These are phyloP conservation scores for Aphrophora alni DNA, from an alignment of 2,888 invertebrate genomes.

Conservation along the genomic window DNA sequence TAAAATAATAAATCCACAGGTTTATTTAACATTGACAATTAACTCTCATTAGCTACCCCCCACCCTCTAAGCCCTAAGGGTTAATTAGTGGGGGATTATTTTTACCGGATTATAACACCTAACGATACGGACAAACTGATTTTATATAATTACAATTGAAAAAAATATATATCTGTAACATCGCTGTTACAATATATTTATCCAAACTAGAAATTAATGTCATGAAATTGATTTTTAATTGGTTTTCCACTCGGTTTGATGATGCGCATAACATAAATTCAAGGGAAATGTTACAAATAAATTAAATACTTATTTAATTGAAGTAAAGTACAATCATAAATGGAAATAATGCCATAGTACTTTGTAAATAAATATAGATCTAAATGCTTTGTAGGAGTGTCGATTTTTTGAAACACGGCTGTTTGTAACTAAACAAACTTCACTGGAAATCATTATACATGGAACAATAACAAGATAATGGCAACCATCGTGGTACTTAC, in stretches of 20 bases:
- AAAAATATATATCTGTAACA: not conserved
- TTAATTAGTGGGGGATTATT: not conserved
- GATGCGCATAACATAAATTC: not conserved
- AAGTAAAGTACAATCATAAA: not conserved
- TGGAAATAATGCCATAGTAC: too few species aligned
- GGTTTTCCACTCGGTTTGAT: not conserved
- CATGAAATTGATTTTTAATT: not conserved
- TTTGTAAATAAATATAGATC: too few species aligned
- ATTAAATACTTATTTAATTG: not conserved
- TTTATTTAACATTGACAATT: not conserved
- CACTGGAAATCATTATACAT: too few species aligned
- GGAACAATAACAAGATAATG: too few species aligned
- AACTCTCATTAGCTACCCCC: not conserved
- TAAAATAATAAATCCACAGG: conserved; percentile 6
- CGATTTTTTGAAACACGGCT: too few species aligned
- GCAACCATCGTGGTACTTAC: too few species aligned
- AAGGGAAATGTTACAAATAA: not conserved
- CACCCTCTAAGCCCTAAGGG: not conserved
- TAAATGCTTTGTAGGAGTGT: too few species aligned
- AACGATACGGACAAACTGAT: not conserved
- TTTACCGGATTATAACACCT: not conserved
- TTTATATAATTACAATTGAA: not conserved
- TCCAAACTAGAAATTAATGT: not conserved
- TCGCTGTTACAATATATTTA: not conserved
- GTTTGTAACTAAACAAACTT: too few species aligned